Evolutionary conservation across 2,888 invertebrate genomes (phyloP).

Genomic region (Nephrocerus scutellatus): DNA sequence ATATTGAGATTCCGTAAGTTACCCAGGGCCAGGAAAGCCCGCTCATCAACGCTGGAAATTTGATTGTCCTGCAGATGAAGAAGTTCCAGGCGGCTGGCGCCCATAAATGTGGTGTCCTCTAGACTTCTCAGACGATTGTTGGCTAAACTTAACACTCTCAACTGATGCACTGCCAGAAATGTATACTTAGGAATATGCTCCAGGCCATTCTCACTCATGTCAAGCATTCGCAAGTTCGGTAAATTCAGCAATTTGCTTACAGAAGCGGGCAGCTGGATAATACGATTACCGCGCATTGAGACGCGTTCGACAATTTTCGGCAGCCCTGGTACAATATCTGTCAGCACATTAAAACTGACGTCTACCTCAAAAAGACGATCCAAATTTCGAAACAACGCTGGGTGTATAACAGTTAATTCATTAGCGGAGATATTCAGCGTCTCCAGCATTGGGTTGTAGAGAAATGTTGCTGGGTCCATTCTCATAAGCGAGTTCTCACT

Average conservation of each 20-base stretch:
- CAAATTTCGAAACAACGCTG: slow-evolving; percentile 68
- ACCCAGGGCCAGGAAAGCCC: slow-evolving; percentile 57
- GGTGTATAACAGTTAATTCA: slow-evolving; percentile 61
- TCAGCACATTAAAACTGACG: slow-evolving; percentile 62
- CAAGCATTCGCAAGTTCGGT: slow-evolving; percentile 65
- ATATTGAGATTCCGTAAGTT: slow-evolving; percentile 65
- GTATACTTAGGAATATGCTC: slow-evolving; percentile 61
- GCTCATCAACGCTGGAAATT: slow-evolving; percentile 59
- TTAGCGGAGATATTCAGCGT: slow-evolving; percentile 75
- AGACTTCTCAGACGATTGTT: slow-evolving; percentile 65
- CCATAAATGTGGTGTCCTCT: slow-evolving; percentile 63
- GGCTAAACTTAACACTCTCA: slow-evolving; percentile 63
- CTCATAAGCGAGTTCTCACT: slow-evolving; percentile 65
- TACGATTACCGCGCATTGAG: slow-evolving; percentile 64
- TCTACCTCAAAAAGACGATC: slow-evolving; percentile 72
- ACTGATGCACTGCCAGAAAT: slow-evolving; percentile 59
- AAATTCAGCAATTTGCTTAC: slow-evolving; percentile 64
- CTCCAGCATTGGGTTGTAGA: slow-evolving; percentile 65
- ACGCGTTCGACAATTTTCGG: slow-evolving; percentile 71
- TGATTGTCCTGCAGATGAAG: slow-evolving; percentile 71
- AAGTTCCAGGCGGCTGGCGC: slow-evolving; percentile 62
- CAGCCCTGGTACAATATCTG: slow-evolving; percentile 70
- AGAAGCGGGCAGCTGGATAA: slow-evolving; percentile 57
- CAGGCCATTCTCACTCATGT: slow-evolving; percentile 68
- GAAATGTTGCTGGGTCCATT: slow-evolving; percentile 67